Conservation (phyloP, 2,888 invertebrate genomes). For the Harpagoxenus sublaevis region DNA sequence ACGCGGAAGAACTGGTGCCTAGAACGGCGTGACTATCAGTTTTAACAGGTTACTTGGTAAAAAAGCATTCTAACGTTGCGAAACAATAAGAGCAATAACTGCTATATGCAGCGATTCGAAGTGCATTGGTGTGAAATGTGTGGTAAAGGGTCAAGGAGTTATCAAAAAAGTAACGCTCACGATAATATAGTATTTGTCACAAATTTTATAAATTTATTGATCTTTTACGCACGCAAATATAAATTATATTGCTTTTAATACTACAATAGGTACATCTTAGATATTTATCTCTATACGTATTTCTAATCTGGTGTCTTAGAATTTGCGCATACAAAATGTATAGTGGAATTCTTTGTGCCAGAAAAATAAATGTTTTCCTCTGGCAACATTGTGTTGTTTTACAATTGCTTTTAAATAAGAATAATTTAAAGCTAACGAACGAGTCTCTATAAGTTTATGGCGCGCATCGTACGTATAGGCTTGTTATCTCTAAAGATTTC, state of each 20-base stretch:
- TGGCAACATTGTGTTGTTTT: too few relatives aligned
- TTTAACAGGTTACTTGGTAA: slow-evolving; percentile 61
- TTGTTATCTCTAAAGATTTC: too few relatives aligned
- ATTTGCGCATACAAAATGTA: neutral
- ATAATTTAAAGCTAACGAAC: neutral
- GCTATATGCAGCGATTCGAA: slow-evolving; percentile 19
- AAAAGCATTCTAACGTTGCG: slow-evolving; percentile 18
- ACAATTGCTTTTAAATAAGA: neutral
- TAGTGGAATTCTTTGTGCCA: neutral
- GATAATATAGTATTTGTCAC: neutral
- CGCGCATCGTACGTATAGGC: too few relatives aligned
- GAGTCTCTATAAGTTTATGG: neutral
- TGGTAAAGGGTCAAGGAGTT: slow-evolving; percentile 53
- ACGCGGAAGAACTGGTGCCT: slow-evolving; percentile 60
- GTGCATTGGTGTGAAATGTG: neutral
- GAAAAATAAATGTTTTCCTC: too few relatives aligned
- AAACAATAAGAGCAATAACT: slow-evolving; percentile 27
- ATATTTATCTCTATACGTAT: neutral
- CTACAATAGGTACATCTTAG: neutral
- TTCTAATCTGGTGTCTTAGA: neutral
- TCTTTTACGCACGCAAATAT: neutral
- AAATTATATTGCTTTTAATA: neutral
- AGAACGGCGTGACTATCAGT: slow-evolving; percentile 24
- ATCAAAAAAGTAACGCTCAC: slow-evolving; percentile 28
- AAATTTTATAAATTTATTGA: neutral